Evolutionary conservation across 2,113 vertebrate genomes (phyloP).

Genomic region (Euleptes europaea): DNA sequence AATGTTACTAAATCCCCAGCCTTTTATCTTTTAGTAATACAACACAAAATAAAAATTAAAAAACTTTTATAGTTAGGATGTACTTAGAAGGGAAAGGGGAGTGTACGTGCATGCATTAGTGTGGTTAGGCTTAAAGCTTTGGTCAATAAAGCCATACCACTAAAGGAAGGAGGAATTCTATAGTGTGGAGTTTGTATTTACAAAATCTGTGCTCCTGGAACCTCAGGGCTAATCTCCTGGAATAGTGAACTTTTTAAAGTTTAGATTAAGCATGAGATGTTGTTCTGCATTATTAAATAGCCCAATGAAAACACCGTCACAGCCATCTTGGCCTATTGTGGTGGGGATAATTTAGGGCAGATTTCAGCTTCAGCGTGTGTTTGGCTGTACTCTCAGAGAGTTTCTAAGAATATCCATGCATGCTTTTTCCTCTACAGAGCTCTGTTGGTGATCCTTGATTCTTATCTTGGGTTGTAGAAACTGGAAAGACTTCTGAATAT

Average conservation of each 20-base stretch:
- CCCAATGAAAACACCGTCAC: neutral
- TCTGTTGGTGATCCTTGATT: neutral
- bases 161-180: neutral
- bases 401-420: no score
- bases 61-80: no score
- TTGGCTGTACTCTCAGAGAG: neutral
- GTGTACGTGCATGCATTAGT: no score
- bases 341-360: neutral
- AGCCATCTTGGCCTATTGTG: neutral
- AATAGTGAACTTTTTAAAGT: neutral
- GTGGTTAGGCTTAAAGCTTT: no score
- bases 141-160: no score
- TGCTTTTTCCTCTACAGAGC: neutral
- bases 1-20: no score
- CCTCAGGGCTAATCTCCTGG: neutral
- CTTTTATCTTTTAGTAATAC: no score
- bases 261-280: neutral
- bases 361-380: neutral
- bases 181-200: neutral
- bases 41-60: no score
- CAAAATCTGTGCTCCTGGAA: neutral
- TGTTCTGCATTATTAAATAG: neutral
- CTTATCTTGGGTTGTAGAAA: neutral
- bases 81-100: no score
- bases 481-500: neutral